These are phyloP conservation scores for Platynereis dumerilii DNA, from an alignment of 2,888 invertebrate genomes.

Conservation along the genomic window DNA sequence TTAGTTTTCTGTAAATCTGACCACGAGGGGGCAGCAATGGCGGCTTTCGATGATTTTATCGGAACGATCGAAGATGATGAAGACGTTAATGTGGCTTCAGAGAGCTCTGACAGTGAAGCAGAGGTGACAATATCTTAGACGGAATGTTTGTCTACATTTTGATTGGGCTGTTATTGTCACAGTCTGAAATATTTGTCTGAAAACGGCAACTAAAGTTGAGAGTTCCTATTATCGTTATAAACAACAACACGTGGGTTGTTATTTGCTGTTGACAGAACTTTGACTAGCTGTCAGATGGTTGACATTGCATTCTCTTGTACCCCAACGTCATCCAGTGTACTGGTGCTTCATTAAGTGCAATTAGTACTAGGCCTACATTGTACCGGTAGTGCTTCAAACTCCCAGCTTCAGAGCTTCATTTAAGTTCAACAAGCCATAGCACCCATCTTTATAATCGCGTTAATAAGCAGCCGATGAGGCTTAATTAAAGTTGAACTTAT, in stretches of 20 bases:
- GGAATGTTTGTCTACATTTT: not conserved
- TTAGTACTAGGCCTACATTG: too few relatives aligned
- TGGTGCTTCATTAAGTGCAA: too few relatives aligned
- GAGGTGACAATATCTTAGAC: slow-evolving; percentile 52
- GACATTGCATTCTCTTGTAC: too few relatives aligned
- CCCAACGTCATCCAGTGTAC: too few relatives aligned
- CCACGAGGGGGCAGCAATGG: slow-evolving; percentile 12
- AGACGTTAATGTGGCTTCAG: slow-evolving; percentile 79
- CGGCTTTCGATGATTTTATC: slow-evolving; percentile 70
- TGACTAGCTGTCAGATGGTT: too few relatives aligned
- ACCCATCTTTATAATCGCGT: too few relatives aligned
- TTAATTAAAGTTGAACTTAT: too few relatives aligned
- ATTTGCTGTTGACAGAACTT: too few relatives aligned
- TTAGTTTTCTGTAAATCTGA: not conserved
- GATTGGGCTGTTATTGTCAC: not conserved
- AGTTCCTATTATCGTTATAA: slow-evolving; percentile 15
- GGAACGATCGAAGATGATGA: slow-evolving; percentile 85
- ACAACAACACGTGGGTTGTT: slow-evolving; percentile 15
- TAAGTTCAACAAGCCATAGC: too few relatives aligned
- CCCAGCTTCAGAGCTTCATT: too few relatives aligned
- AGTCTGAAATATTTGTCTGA: not conserved
- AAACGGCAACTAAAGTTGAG: not conserved
- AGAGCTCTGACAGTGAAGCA: slow-evolving; percentile 63
- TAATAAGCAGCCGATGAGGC: too few relatives aligned
- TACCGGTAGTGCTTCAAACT: too few relatives aligned